Evolutionary conservation across 64 coral and sea anemone genomes (phyloP).

Genomic region (Catalaphyllia jardinei): DNA sequence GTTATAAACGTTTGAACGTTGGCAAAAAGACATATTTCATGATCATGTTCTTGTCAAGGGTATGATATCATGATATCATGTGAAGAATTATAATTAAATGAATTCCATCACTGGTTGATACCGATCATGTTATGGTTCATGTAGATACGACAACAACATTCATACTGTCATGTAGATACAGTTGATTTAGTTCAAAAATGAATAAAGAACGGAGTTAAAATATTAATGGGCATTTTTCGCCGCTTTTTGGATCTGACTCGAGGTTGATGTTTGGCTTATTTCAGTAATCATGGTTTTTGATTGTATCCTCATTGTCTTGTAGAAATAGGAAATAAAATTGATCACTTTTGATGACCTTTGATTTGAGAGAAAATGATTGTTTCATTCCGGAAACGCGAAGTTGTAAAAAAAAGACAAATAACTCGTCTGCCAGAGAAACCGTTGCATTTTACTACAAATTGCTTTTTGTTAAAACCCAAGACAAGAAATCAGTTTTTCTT

Average conservation of each 20-base stretch:
- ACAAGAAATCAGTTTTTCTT: too few species aligned
- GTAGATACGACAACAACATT: too few species aligned
- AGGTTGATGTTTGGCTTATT: too few species aligned
- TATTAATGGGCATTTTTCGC: too few species aligned
- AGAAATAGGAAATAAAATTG: conserved; percentile 21
- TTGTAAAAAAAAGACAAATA: background rate
- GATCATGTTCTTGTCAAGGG: background rate
- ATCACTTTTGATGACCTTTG: conserved; percentile 22
- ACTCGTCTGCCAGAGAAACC: background rate
- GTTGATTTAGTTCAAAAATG: too few species aligned
- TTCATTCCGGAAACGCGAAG: background rate
- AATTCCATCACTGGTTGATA: background rate
- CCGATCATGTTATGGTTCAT: too few species aligned
- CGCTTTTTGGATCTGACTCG: too few species aligned
- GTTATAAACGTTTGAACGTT: too few species aligned
- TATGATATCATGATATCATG: background rate
- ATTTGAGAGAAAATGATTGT: conserved; percentile 6
- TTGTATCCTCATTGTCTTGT: background rate
- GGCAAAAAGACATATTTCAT: background rate
- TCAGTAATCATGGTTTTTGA: background rate
- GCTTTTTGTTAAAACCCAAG: too few species aligned
- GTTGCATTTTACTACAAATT: too few species aligned
- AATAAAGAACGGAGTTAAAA: too few species aligned
- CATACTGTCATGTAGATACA: too few species aligned
- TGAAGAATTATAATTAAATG: conserved; percentile 9